Evolutionary conservation across 2,797 vertebrate species (phyloP), one percentile per base, ranked within the genome.

Genomic region (Buphagus erythrorhynchus): DNA sequence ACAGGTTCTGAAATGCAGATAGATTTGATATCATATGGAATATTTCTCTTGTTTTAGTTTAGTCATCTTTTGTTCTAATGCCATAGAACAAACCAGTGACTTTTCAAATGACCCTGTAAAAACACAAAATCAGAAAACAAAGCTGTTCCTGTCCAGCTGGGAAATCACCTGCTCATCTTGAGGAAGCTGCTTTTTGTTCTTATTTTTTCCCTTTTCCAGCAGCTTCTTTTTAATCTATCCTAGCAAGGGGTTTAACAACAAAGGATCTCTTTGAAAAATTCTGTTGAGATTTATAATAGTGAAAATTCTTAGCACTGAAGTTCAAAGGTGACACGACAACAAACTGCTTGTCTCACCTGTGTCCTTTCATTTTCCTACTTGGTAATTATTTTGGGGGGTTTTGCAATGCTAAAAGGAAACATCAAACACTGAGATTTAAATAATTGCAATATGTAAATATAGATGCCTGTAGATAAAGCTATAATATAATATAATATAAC

Each of bases 1-100:
- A 97, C 97, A 98, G 95, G 66, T 96, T 77, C 87, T 93, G 95
- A 97, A 96, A 98, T 94, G 74, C 83, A 97, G 97, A 97, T 72
- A 73, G 95, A 98, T 97, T 98, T 96, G 97, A 67, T 80, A 93
- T 77, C 40, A 38, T 89, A 94, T 61, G 21, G 68, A 86, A 68
- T 88, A 92, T 57, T 86, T 89, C 33, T 78, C 82, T 88, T 75
- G 52, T 68, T 93, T 94, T 78, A 62, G 65, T 81, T 88, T 81
- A 79, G 75, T 90, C 93, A 69, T 90, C 88, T 96, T 95, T 94
- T 40, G 9, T 86, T 94, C 73, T 82, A 80, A 52, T 46, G 65
- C 59, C 40, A 78, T 10, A 10, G 11, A 80, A 79, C 36, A 79
- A 96, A 73, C 28, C 49, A 65, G 25, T 19, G 61, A 78, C 85